phyloP scores from a whole-genome alignment of 2,797 vertebrate species.

The Anguilla megastoma region DNA sequence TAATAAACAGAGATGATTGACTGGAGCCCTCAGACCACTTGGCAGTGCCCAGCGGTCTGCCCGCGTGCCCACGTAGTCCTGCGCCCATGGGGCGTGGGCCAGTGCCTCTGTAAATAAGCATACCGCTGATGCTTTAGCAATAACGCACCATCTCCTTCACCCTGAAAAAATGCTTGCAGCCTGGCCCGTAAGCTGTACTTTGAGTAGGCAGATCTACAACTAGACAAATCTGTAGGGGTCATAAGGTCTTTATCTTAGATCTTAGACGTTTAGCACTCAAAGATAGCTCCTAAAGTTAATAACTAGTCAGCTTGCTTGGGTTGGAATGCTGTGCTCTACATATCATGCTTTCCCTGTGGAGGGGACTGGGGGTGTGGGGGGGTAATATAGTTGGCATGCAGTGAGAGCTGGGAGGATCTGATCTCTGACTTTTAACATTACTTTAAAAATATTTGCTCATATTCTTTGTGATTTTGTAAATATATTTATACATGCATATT shows the following conservation, averaged over 20 bases:
- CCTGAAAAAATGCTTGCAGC: neutral
- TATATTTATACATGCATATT: neutral
- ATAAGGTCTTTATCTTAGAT: neutral
- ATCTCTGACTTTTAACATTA: neutral
- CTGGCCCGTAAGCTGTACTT: neutral
- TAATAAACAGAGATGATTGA: slow-evolving; percentile 27
- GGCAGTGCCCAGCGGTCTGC: slow-evolving; percentile 7
- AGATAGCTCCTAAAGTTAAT: neutral
- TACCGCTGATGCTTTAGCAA: neutral
- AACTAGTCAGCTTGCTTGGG: neutral
- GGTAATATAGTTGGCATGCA: neutral
- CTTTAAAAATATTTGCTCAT: neutral
- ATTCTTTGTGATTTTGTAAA: neutral
- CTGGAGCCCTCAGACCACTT: slow-evolving; percentile 12
- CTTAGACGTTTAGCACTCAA: neutral
- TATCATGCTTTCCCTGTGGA: neutral
- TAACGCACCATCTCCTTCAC: neutral
- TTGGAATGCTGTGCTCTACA: neutral
- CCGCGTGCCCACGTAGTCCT: neutral
- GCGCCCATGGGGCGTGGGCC: neutral
- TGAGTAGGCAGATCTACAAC: neutral
- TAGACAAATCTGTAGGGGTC: neutral
- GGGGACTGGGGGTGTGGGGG: neutral
- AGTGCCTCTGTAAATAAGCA: slow-evolving; percentile 5
- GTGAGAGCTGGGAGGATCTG: neutral